Conservation (phyloP, 2,113 vertebrate genomes). For the Passer montanus region DNA sequence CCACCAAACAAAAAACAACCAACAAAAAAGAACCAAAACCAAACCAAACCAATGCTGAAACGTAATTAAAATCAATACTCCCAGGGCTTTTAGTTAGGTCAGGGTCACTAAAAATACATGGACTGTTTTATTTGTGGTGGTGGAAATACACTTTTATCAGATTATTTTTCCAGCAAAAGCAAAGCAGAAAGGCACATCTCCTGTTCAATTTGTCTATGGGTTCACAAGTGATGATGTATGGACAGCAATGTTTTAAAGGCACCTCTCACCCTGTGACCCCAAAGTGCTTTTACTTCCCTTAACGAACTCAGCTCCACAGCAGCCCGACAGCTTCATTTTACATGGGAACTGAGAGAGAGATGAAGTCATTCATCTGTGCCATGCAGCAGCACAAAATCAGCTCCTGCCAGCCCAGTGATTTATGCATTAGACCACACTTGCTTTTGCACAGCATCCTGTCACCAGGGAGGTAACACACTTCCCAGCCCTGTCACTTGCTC, state of each 20-base stretch:
- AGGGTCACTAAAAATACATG: not conserved
- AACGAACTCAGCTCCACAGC: not conserved
- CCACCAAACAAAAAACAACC: not conserved
- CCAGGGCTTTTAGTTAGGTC: not conserved
- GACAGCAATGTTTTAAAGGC: not conserved
- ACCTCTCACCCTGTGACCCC: not conserved
- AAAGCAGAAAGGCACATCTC: not conserved
- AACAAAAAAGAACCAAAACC: not conserved
- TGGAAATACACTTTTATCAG: not conserved
- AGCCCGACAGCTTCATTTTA: not conserved
- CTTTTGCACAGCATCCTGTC: not conserved
- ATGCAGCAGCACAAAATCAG: not conserved
- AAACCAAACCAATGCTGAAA: not conserved
- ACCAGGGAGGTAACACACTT: not conserved
- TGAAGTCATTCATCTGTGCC: not conserved
- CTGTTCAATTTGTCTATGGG: not conserved
- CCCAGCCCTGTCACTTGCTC: not conserved
- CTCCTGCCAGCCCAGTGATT: not conserved
- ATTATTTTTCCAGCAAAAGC: not conserved
- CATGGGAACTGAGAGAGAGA: not conserved
- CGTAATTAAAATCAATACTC: not conserved
- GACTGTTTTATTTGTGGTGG: not conserved
- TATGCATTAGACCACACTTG: not conserved
- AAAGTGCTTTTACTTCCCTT: slow-evolving; percentile 7
- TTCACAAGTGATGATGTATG: not conserved